phyloP scores from a whole-genome alignment of 2,797 vertebrate genomes.

The Siniperca scherzeri region DNA sequence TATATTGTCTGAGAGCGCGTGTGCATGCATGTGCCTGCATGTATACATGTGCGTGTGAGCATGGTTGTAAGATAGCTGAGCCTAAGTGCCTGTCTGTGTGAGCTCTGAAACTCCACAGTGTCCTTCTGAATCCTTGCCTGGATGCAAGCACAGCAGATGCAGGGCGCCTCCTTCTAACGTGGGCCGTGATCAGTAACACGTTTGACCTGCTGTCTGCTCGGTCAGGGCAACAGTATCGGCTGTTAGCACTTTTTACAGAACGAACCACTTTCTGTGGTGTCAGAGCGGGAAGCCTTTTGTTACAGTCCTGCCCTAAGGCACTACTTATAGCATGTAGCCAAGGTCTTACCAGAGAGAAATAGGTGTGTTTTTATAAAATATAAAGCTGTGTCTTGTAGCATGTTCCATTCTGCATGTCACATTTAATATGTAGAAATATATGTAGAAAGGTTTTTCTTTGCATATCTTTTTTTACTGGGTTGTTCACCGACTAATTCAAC shows the following conservation, averaged over 20 bases:
- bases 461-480: not conserved
- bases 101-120: constrained; percentile 44
- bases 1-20: constrained; percentile 17
- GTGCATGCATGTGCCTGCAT: constrained; percentile 12
- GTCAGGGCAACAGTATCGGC: constrained; percentile 68
- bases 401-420: too few relatives aligned
- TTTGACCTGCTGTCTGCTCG: constrained; percentile 75
- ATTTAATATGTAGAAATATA: not conserved
- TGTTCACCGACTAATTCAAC: constrained; percentile 23
- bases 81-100: constrained; percentile 7
- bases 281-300: constrained; percentile 52
- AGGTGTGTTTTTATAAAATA: not conserved
- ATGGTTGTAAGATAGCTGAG: too few relatives aligned
- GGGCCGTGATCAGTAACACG: constrained; percentile 76
- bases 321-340: not conserved
- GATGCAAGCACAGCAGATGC: constrained; percentile 77
- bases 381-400: not conserved
- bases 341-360: constrained; percentile 11
- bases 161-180: constrained; percentile 63
- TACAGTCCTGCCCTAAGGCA: constrained; percentile 47
- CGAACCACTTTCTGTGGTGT: constrained; percentile 46
- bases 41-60: too few relatives aligned
- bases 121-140: constrained; percentile 72
- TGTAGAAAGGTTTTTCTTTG: not conserved
- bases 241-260: constrained; percentile 64